phyloP scores from a whole-genome alignment of 2,888 invertebrate species.

The Eilema griseolum region DNA sequence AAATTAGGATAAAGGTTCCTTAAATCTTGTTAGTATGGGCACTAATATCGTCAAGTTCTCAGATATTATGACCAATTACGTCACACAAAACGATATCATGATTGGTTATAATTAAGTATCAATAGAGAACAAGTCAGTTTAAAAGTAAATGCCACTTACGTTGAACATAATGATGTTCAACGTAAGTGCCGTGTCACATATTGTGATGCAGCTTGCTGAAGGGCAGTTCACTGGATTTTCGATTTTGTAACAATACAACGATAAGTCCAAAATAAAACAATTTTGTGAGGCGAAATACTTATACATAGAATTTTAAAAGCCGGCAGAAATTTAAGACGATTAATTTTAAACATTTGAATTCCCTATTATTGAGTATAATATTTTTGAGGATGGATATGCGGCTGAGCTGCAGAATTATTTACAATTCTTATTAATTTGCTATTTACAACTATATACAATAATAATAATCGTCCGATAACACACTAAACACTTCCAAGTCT shows the following conservation, averaged over 20 bases:
- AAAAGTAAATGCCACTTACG: not conserved
- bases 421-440: slow-evolving; percentile 56
- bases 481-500: slow-evolving; percentile 44
- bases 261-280: not conserved
- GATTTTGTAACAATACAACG: not conserved
- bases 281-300: not conserved
- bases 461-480: slow-evolving; percentile 58
- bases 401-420: slow-evolving; percentile 73
- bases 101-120: not conserved
- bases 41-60: not conserved
- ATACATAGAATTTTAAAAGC: slow-evolving; percentile 44
- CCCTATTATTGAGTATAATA: slow-evolving; percentile 61
- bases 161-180: not conserved
- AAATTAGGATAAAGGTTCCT: no score
- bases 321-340: slow-evolving; percentile 48
- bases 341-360: slow-evolving; percentile 56
- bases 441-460: slow-evolving; percentile 75
- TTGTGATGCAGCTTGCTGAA: no score
- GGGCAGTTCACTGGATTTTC: not conserved
- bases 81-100: not conserved
- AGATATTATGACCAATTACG: no score
- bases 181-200: not conserved
- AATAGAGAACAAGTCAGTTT: not conserved
- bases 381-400: slow-evolving; percentile 82
- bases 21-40: no score